Conservation (phyloP, 2,113 vertebrate species). For the Triplophysa rosa region DNA sequence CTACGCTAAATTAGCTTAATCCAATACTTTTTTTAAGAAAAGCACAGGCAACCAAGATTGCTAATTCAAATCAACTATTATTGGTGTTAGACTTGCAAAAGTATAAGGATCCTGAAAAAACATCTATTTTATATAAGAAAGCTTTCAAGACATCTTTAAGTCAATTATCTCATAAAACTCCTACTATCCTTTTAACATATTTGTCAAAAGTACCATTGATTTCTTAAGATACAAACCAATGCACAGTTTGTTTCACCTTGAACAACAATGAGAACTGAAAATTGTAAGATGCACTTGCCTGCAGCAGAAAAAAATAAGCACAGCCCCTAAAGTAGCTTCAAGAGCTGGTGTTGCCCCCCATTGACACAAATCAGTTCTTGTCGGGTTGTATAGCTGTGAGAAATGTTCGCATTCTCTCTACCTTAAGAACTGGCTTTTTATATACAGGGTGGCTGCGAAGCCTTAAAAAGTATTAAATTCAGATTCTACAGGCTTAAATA, state of each 20-base stretch:
- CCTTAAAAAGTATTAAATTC: no score
- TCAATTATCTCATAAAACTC: background rate
- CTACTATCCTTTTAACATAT: background rate
- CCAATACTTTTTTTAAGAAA: background rate
- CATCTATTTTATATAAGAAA: no score
- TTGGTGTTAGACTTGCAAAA: no score
- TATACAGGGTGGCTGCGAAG: no score
- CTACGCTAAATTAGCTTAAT: slow-evolving; percentile 35
- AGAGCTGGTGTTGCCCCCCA: no score
- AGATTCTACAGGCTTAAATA: no score
- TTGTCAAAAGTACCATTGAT: background rate
- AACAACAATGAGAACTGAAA: background rate
- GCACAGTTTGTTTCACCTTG: background rate
- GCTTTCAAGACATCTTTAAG: background rate
- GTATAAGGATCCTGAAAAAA: no score
- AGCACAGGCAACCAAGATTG: background rate
- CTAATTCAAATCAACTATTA: background rate
- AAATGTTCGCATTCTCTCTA: background rate
- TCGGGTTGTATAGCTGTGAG: background rate
- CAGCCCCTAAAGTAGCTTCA: no score
- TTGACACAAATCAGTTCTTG: background rate
- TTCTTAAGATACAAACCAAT: background rate
- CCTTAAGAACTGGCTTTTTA: background rate
- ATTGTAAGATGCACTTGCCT: no score
- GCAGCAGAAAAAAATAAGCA: no score